phyloP scores from a whole-genome alignment of 30 jellyfish, hydroid and myxozoan species.

The Aurelia sp. region DNA sequence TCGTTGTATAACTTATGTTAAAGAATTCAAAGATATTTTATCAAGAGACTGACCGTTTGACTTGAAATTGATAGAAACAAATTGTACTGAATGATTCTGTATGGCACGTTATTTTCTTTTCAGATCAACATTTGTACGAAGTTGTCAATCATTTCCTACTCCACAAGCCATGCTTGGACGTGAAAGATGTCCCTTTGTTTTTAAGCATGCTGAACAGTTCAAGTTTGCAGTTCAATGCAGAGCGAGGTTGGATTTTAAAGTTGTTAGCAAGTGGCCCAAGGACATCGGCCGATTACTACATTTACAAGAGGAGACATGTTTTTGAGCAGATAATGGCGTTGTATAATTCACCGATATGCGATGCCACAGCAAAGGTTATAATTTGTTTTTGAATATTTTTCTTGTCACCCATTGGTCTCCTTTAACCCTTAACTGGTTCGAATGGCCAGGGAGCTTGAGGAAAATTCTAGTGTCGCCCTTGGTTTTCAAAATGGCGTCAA shows the following conservation, averaged over 20 bases:
- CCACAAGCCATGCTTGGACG: slow-evolving; percentile 57
- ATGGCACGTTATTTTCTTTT: background rate
- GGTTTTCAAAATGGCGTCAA: too few relatives aligned
- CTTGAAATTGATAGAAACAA: too few relatives aligned
- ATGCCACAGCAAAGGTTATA: slow-evolving; percentile 53
- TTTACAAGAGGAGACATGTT: slow-evolving; percentile 74
- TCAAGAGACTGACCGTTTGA: too few relatives aligned
- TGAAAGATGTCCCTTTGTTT: slow-evolving; percentile 62
- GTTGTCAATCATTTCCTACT: slow-evolving; percentile 66
- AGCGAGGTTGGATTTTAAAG: slow-evolving; percentile 77
- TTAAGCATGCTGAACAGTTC: slow-evolving; percentile 73
- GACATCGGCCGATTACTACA: slow-evolving; percentile 68
- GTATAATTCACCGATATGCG: slow-evolving; percentile 69
- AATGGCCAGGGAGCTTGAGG: too few relatives aligned
- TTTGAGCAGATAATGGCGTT: slow-evolving; percentile 69
- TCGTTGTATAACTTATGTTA: too few relatives aligned
- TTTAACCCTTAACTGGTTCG: too few relatives aligned
- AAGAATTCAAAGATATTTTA: too few relatives aligned
- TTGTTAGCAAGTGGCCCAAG: slow-evolving; percentile 72
- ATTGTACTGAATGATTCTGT: background rate
- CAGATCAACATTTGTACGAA: slow-evolving; percentile 83
- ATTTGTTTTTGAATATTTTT: too few relatives aligned
- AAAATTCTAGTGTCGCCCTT: too few relatives aligned
- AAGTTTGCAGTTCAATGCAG: slow-evolving; percentile 37
- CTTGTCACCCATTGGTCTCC: too few relatives aligned